phyloP scores from a whole-genome alignment of 2,113 vertebrate species.

The Peromyscus leucopus region DNA sequence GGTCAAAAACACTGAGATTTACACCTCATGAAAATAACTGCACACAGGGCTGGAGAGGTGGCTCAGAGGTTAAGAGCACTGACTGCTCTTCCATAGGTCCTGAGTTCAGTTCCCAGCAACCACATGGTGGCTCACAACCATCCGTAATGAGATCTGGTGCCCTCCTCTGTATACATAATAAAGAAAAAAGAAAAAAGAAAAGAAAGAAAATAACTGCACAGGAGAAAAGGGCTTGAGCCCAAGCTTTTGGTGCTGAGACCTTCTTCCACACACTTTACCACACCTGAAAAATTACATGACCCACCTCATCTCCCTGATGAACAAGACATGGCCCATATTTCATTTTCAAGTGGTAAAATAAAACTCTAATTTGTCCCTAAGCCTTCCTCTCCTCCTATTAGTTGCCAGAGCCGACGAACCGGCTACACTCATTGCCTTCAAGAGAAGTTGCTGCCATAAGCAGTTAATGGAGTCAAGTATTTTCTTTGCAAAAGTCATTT shows the following conservation, averaged over 20 bases:
- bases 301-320: neutral
- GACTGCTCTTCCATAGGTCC: too few relatives aligned
- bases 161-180: too few relatives aligned
- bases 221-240: neutral
- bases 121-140: too few relatives aligned
- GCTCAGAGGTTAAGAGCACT: too few relatives aligned
- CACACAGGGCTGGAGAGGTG: neutral
- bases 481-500: constrained; percentile 54
- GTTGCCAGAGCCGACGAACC: neutral
- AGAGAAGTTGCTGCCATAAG: neutral
- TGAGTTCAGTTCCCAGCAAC: too few relatives aligned
- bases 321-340: neutral
- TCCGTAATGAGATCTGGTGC: too few relatives aligned
- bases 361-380: neutral
- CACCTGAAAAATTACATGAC: neutral
- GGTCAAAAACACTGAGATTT: constrained; percentile 15
- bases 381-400: neutral
- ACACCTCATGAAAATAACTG: neutral
- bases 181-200: too few relatives aligned
- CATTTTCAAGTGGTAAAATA: neutral
- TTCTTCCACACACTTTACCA: neutral
- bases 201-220: neutral
- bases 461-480: neutral
- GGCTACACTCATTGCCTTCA: neutral
- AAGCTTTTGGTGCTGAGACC: neutral